Percentiles rank a stretch among this genome's conserved stretches.
Conservation (phyloP, 2,888 invertebrate species). For the Stenoptilia bipunctidactyla region DNA sequence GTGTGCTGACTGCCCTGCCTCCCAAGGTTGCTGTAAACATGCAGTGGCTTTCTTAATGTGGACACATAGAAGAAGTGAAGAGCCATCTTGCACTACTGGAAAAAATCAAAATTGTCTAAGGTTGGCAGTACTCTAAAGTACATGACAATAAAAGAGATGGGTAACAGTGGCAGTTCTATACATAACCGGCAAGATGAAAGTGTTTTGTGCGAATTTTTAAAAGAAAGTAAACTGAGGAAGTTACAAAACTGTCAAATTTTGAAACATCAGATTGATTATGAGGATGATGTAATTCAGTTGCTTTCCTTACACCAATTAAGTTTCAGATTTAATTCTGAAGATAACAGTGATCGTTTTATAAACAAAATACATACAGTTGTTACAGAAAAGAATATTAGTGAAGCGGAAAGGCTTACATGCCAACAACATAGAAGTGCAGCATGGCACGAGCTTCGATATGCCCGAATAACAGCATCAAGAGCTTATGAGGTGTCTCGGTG, state of each 20-base stretch:
- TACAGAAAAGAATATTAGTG: neutral
- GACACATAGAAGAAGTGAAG: slow-evolving; percentile 24
- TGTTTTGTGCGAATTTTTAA: neutral
- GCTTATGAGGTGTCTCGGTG: slow-evolving; percentile 11
- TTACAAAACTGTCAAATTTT: slow-evolving; percentile 17
- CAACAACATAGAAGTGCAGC: neutral
- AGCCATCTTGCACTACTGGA: slow-evolving; percentile 18
- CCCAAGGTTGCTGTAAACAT: slow-evolving; percentile 25
- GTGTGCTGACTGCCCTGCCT: slow-evolving; percentile 8
- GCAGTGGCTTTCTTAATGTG: slow-evolving; percentile 24
- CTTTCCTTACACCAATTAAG: slow-evolving; percentile 12
- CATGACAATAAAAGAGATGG: slow-evolving; percentile 19
- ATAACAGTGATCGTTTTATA: slow-evolving; percentile 15
- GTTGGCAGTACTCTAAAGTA: slow-evolving; percentile 23
- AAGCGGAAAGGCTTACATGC: neutral
- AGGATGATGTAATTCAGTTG: slow-evolving; percentile 3
- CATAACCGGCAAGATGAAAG: slow-evolving; percentile 12
- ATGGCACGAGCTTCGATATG: neutral
- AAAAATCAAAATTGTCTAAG: slow-evolving; percentile 21
- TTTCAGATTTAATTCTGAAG: slow-evolving; percentile 16
- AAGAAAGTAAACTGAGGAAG: slow-evolving; percentile 15
- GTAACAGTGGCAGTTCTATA: slow-evolving; percentile 15
- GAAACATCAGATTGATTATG: slow-evolving; percentile 18
- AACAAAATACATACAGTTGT: too few relatives aligned
- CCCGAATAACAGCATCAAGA: slow-evolving; percentile 12